These are phyloP conservation scores for Elymnias hypermnestra DNA, from an alignment of 1,140 invertebrate species.

Conservation along the genomic window DNA sequence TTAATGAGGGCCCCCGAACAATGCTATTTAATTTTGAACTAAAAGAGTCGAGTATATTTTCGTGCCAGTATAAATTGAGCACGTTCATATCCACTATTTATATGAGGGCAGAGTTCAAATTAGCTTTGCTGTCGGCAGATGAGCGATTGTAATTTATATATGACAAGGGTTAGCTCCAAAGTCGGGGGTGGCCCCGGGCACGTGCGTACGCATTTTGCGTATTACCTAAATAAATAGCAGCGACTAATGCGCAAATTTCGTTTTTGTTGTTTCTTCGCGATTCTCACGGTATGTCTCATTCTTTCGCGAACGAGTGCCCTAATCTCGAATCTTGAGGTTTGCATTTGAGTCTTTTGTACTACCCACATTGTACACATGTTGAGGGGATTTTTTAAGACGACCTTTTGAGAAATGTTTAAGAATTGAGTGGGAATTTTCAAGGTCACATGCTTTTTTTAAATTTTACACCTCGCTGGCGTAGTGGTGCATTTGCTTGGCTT, in stretches of 20 bases:
- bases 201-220: slow-evolving; percentile 67
- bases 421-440: too few species aligned
- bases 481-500: too few species aligned
- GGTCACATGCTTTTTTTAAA: too few species aligned
- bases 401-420: too few species aligned
- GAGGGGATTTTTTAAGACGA: too few species aligned
- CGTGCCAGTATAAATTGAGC: slow-evolving; percentile 14
- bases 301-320: too few species aligned
- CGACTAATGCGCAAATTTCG: slow-evolving; percentile 28
- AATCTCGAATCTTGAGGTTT: too few species aligned
- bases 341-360: too few species aligned
- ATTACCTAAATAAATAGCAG: slow-evolving; percentile 69
- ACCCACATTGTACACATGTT: too few species aligned
- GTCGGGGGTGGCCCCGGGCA: slow-evolving; percentile 42
- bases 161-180: slow-evolving; percentile 41
- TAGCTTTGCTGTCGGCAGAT: slow-evolving; percentile 13
- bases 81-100: slow-evolving; percentile 17
- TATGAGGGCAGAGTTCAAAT: slow-evolving; percentile 29
- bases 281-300: slow-evolving; percentile 43
- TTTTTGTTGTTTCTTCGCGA: slow-evolving; percentile 38
- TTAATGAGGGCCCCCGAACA: slow-evolving; percentile 68
- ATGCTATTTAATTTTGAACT: slow-evolving; percentile 71
- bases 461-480: too few species aligned
- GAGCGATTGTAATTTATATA: slow-evolving; percentile 27
- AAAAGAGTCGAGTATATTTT: slow-evolving; percentile 56